Percentiles rank a stretch among this genome's conserved stretches.
These are phyloP conservation scores for Pipistrellus pipistrellus DNA, from an alignment of 2,797 vertebrate species.

Conservation along the genomic window DNA sequence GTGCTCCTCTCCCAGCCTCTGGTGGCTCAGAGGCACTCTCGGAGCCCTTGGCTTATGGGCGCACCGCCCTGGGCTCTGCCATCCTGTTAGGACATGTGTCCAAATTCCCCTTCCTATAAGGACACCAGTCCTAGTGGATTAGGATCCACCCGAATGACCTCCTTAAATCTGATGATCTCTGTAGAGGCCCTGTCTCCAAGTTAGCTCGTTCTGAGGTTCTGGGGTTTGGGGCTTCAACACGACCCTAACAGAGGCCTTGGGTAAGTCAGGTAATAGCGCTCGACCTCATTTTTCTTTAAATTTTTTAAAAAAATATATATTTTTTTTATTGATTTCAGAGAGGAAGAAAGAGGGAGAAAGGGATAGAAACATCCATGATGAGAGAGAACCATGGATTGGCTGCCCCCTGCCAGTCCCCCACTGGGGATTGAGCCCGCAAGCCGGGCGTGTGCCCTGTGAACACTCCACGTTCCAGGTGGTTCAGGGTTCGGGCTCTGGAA, in stretches of 20 bases:
- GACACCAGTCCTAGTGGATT: neutral
- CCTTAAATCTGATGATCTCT: neutral
- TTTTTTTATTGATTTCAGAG: too few relatives aligned
- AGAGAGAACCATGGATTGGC: too few relatives aligned
- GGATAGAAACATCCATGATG: too few relatives aligned
- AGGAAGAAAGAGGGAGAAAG: too few relatives aligned
- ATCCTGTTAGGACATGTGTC: neutral
- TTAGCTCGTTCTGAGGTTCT: neutral
- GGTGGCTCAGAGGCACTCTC: neutral
- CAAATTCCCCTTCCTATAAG: neutral
- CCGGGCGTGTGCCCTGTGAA: too few relatives aligned
- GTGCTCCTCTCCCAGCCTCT: neutral
- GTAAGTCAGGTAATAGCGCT: neutral
- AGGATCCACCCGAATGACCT: neutral
- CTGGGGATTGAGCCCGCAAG: too few relatives aligned
- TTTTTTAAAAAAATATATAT: too few relatives aligned
- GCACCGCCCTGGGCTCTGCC: neutral
- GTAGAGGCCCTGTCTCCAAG: neutral
- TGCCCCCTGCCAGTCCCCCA: too few relatives aligned
- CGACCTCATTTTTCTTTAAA: neutral
- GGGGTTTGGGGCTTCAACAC: neutral
- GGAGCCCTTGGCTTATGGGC: accelerated
- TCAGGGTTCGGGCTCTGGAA: too few relatives aligned
- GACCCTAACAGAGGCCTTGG: neutral
- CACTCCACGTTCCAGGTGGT: too few relatives aligned